phyloP scores from a whole-genome alignment of 2,113 vertebrate genomes.

The Oxyruncus cristatus region DNA sequence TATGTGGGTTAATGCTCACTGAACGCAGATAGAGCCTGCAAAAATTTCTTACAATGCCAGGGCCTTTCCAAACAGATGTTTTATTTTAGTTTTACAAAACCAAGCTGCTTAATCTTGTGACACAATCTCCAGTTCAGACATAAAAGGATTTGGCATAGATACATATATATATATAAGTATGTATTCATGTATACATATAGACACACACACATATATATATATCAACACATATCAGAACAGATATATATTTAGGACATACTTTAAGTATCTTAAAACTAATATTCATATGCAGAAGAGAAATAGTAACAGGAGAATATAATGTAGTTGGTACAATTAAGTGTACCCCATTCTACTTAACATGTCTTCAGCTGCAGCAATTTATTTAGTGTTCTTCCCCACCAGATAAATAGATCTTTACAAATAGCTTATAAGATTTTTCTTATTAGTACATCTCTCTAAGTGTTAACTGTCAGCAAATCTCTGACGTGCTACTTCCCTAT shows the following conservation, averaged over 20 bases:
- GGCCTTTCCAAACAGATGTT: conserved; percentile 55
- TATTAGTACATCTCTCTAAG: not conserved
- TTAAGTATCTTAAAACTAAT: conserved; percentile 24
- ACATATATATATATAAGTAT: not conserved
- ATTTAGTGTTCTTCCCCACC: conserved; percentile 4
- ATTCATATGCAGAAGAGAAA: conserved; percentile 1
- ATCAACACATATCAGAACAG: not conserved
- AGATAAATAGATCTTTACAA: not conserved
- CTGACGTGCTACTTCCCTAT: not conserved
- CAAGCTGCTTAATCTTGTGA: conserved; percentile 50
- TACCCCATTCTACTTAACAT: not conserved
- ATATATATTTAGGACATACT: not conserved
- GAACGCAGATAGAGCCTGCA: not conserved
- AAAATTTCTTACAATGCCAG: not conserved
- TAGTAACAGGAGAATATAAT: not conserved
- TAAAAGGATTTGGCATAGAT: conserved; percentile 39
- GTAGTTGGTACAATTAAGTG: not conserved
- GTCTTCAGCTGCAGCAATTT: conserved; percentile 22
- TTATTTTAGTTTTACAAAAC: conserved; percentile 63
- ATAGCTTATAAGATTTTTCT: not conserved
- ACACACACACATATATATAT: not conserved
- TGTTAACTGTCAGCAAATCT: not conserved
- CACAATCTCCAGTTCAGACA: conserved; percentile 42
- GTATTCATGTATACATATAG: accelerated
- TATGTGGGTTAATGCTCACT: not conserved